Conservation (phyloP, 2,113 vertebrate species). For the Myodes glareolus region DNA sequence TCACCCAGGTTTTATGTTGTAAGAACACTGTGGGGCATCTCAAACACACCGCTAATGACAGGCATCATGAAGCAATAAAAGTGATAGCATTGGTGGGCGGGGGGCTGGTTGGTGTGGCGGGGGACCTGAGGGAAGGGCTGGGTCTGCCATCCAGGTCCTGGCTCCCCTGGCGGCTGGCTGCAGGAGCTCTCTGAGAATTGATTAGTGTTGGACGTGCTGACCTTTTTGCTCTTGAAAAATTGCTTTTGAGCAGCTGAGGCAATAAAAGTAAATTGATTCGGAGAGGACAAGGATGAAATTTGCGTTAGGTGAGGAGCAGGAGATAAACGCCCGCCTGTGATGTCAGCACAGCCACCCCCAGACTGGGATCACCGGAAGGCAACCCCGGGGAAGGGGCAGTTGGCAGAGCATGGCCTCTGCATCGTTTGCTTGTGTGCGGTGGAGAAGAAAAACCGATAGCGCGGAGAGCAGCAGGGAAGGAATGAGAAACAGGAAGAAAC, state of each 20-base stretch:
- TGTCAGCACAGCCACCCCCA: background rate
- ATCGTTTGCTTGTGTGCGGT: background rate
- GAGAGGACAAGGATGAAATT: constrained; percentile 71
- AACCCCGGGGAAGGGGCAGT: background rate
- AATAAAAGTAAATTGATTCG: constrained; percentile 77
- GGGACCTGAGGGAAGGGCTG: background rate
- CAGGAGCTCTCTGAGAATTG: constrained; percentile 46
- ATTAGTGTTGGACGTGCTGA: constrained; percentile 61
- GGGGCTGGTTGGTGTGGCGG: background rate
- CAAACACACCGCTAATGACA: constrained; percentile 69
- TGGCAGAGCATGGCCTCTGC: background rate
- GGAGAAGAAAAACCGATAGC: background rate
- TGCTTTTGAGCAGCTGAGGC: constrained; percentile 68
- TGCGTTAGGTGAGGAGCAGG: constrained; percentile 61
- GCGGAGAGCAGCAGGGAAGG: background rate
- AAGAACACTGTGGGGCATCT: constrained; percentile 55
- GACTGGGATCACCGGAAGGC: background rate
- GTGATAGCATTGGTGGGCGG: constrained; percentile 7
- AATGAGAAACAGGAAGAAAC: background rate
- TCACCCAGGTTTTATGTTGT: constrained; percentile 60
- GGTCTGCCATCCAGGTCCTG: fast-evolving
- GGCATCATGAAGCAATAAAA: constrained; percentile 61
- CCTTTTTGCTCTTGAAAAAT: constrained; percentile 77
- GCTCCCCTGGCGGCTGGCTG: background rate
- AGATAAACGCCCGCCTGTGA: constrained; percentile 25